Percentiles rank a stretch among this genome's conserved stretches.
Conservation (phyloP, 2,113 vertebrate species). For the Labeo catla region DNA sequence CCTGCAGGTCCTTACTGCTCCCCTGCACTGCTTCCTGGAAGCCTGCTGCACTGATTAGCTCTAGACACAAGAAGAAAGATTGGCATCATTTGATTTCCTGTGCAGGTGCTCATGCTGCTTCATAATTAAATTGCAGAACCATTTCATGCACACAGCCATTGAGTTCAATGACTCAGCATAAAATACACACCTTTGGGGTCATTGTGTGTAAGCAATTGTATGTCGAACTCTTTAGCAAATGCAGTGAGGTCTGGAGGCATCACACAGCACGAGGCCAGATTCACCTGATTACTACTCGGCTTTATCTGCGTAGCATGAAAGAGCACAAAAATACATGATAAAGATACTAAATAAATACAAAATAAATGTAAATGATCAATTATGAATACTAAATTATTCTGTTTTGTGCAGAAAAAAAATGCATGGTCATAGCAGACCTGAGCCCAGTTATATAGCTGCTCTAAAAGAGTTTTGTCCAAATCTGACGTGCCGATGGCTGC, state of each 20-base stretch:
- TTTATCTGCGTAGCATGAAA: slow-evolving; percentile 81
- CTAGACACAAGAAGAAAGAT: slow-evolving; percentile 72
- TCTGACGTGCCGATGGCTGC: slow-evolving; percentile 95
- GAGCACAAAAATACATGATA: background rate
- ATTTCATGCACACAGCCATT: background rate
- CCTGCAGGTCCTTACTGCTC: slow-evolving; percentile 78
- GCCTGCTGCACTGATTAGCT: slow-evolving; percentile 88
- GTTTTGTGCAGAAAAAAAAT: background rate
- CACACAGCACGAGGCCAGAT: slow-evolving; percentile 97
- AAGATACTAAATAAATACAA: too few relatives aligned
- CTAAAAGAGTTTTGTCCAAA: slow-evolving; percentile 91
- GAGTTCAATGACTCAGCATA: background rate
- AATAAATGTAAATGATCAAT: background rate
- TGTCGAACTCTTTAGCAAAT: slow-evolving; percentile 95
- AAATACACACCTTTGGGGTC: slow-evolving; percentile 89
- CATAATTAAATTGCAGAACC: background rate
- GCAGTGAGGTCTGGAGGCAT: slow-evolving; percentile 98
- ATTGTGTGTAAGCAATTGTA: slow-evolving; percentile 96
- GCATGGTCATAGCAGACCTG: slow-evolving; percentile 75
- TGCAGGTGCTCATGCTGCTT: background rate
- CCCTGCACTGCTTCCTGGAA: slow-evolving; percentile 91
- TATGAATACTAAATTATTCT: background rate
- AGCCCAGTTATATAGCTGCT: slow-evolving; percentile 95
- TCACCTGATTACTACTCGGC: slow-evolving; percentile 97
- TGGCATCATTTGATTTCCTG: background rate